Evolutionary conservation across 2,797 vertebrate species (phyloP), one percentile per base, ranked within the genome.

Genomic region (Micrastur ruficollis): DNA sequence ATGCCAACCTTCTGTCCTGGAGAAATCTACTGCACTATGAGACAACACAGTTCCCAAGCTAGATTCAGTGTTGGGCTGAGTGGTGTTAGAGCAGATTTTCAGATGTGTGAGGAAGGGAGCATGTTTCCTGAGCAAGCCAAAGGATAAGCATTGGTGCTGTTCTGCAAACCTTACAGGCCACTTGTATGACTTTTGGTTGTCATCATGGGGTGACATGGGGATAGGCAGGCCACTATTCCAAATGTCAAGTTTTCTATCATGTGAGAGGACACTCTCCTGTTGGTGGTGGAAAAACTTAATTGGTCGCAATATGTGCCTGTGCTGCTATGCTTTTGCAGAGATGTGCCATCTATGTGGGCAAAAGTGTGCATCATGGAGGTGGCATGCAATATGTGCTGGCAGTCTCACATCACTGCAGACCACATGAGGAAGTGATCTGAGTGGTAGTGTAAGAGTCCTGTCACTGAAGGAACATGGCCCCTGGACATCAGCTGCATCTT

Each of bases 371-470:
- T 46, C 12, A 9, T 12, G 46, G 36, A 34, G 22, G 12, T 31
- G 8, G 10, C 20, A 31, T 2, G 7, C 66, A 68, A 15, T 40
- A 58, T 4, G 34, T 58, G 73, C 58, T 65, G 76, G 27, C 38
- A 62, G 47, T 42, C 63, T 50, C 42, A 75, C 49, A 75, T 61
- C 59, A 23, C 62, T 50, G 78, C 74, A 59, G 50, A 52, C 14
- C 53, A 81, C 1, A 9, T 8, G 3, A 86, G 31, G n/a, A 89
- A 47, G n/a, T 47, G 44, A 15, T 53, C 42, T 58, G 12, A 62
- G 42, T 0, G 0, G 18, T 12, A 34, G 4, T 11, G 9, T 75
- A 40, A 12, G 47, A 89, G 46, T 65, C 23, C 17, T 22, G 5
- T 71, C 74, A 23, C 32, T 25, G 42, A 50, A 34, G 58, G 34